Evolutionary conservation across 2,797 vertebrate genomes (phyloP), one percentile per base, ranked within the genome.

Genomic region (Vespertilio murinus): DNA sequence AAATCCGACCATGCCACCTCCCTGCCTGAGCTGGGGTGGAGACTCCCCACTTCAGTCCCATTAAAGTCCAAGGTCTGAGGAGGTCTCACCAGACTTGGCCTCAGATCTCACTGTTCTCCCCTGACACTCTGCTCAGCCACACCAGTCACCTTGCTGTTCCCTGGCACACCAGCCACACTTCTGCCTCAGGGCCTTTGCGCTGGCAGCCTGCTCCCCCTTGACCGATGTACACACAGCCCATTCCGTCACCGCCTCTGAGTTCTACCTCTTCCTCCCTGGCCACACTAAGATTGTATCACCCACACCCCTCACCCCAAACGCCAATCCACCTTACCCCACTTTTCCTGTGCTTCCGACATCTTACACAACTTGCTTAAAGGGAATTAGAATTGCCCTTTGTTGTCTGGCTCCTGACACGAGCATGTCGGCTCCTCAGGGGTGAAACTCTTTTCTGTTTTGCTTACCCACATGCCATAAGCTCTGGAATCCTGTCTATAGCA

Each of bases 171-270:
- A 54, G 33, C 22, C n/a, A 61, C 17, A 23, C 8, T 54, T 28
- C 16, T 30, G 59, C 65, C 71, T 30, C 74, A 79, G 77, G 80
- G 25, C 70, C 85, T 85, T 94, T 65, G 74, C 38, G 12, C 25
- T 3, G 18, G 23, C 52, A 11, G 7, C 14, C 52, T 14, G 7
- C 14, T 18, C 30, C 33, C 5, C 13, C 77, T 23, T 28, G 18
- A 28, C 71, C 9, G 25, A 3, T 13, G 16, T 0, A 3, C 4
- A 2, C 54, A 12, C 0, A 30, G 79, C 23, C 82, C 64, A 28
- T 47, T 42, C 80, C n/a, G 18, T 80, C 16, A 8, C 7, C 12
- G 16, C 10, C 11, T 49, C 22, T 1, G 13, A 35, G 42, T 28
- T 78, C 28, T 78, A 56, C 54, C 74, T 18, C 59, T 77, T 40